Conservation (phyloP, 2,888 invertebrate genomes). For the Morpho helenor region DNA sequence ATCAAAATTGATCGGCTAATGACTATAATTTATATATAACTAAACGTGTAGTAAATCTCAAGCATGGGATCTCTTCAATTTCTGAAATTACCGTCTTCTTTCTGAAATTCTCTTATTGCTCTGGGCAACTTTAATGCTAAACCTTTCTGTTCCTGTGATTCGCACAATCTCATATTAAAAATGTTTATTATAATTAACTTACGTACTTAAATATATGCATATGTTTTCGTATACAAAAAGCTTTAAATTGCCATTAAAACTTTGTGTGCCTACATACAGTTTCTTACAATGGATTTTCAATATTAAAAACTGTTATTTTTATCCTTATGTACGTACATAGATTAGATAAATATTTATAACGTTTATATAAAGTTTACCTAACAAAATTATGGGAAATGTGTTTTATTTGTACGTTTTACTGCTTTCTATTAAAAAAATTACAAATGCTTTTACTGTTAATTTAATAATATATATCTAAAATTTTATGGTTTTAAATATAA, state of each 20-base stretch:
- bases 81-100: not conserved
- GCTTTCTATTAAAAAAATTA: no score
- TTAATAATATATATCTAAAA: no score
- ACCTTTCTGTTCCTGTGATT: slow-evolving; percentile 21
- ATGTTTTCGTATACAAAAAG: slow-evolving; percentile 28
- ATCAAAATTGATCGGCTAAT: slow-evolving; percentile 18
- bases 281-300: no score
- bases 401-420: no score
- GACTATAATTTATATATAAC: slow-evolving; percentile 32
- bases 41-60: slow-evolving; percentile 39
- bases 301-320: no score
- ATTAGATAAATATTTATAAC: no score
- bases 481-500: no score
- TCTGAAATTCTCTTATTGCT: slow-evolving; percentile 4
- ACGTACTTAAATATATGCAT: slow-evolving; percentile 10
- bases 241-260: slow-evolving; percentile 32
- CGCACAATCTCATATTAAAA: slow-evolving; percentile 19
- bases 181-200: slow-evolving; percentile 15
- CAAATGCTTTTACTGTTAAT: no score
- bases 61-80: slow-evolving; percentile 30
- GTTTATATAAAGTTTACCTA: no score
- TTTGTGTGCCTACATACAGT: slow-evolving; percentile 28
- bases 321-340: no score
- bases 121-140: slow-evolving; percentile 4
- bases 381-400: no score